A percentile compares a stretch with the other conserved stretches of the same genome.
Evolutionary conservation across 1,140 invertebrate genomes (phyloP).

Genomic region (Meloidogyne floridensis): DNA sequence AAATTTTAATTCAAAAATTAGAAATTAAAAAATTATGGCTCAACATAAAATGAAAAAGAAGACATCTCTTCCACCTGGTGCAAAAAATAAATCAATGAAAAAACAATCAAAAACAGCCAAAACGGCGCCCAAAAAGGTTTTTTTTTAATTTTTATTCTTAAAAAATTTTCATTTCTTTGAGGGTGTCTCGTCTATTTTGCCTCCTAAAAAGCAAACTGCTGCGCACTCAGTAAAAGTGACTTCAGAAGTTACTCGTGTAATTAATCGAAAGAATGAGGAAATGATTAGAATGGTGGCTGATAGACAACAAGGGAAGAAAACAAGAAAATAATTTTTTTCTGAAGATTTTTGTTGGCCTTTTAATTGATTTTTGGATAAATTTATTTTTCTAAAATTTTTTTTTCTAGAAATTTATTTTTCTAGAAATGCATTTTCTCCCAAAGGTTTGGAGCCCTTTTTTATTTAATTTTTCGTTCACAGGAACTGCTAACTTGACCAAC

Average conservation of each 20-base stretch:
- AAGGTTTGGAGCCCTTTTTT: no score
- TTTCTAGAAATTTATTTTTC: no score
- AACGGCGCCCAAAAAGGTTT: slow-evolving; percentile 42
- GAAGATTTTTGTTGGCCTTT: not conserved
- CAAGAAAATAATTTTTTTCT: slow-evolving; percentile 13
- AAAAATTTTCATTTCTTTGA: not conserved
- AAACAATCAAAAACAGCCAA: slow-evolving; percentile 22
- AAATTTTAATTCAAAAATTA: no score
- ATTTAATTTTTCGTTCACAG: no score
- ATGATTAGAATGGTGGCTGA: slow-evolving; percentile 48
- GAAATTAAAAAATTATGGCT: slow-evolving; percentile 34
- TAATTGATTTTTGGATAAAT: not conserved
- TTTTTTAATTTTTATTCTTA: not conserved
- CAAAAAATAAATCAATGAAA: slow-evolving; percentile 49
- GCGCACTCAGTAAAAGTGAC: slow-evolving; percentile 38
- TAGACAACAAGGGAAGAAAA: slow-evolving; percentile 44
- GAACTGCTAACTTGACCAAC: no score
- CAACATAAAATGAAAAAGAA: slow-evolving; percentile 54
- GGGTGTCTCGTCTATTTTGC: slow-evolving; percentile 14
- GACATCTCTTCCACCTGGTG: slow-evolving; percentile 46
- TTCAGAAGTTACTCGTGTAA: slow-evolving; percentile 49
- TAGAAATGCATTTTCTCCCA: no score
- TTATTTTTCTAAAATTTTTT: no score
- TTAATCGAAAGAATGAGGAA: slow-evolving; percentile 56
- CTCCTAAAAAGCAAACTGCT: slow-evolving; percentile 30